Evolutionary conservation across 2,797 vertebrate genomes (phyloP), one percentile per base, ranked within the genome.

Genomic region (Pempheris klunzingeri): DNA sequence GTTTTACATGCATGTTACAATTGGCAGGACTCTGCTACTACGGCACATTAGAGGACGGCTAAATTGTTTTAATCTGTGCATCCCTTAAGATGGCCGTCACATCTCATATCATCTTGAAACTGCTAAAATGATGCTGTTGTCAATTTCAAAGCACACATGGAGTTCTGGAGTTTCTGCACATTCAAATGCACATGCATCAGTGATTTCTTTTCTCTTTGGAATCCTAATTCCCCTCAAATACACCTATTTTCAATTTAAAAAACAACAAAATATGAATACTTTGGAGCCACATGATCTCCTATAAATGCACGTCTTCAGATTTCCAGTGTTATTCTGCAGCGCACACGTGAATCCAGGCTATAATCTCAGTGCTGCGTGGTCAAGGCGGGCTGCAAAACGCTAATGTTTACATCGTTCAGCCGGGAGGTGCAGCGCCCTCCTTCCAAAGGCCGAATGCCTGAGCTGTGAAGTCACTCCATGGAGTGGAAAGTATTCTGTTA

Each of bases 401-500:
- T 49, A 15, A 74, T 88, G 89, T 91, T 86, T 91, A 88, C 88
- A 82, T 85, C 44, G 18, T 24, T 72, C 24, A 22, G 60, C 20
- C 17, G 24, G 61, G 71, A 75, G 77, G 59, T 58, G 76, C 78
- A 1, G 68, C 61, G 3, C 65, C 76, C 70, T 66, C 74, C 82
- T 26, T 73, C 68, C 74, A 59, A 79, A 70, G 71, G 26, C 44
- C 2, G 41, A 59, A 88, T 92, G 79, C 88, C 87, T 85, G 78
- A 74, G 86, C 46, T 71, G 78, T 90, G 87, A 90, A 85, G 87
- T 92, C 89, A 88, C 74, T 38, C 18, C 73, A 43, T 72, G 9
- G 64, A 85, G 78, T 82, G 86, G 91, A 92, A 92, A 89, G 74
- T 83, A 76, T 89, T 87, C 76, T 66, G 67, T 80, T 87, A 82